These are phyloP conservation scores for Chrysolina oricalcia DNA, from an alignment of 2,888 invertebrate species.

Conservation along the genomic window DNA sequence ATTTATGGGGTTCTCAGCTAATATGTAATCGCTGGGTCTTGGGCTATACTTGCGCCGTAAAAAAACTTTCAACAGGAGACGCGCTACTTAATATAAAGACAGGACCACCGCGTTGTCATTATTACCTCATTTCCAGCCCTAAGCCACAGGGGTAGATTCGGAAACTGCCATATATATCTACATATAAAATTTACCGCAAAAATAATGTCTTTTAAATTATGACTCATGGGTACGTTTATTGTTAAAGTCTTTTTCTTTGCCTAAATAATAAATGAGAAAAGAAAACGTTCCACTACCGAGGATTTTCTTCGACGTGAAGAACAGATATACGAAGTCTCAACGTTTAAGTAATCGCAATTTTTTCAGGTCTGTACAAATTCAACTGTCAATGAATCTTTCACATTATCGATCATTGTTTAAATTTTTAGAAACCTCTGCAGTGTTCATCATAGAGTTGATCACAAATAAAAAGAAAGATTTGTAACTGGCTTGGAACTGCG, in stretches of 20 bases:
- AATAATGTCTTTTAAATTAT: slow-evolving; percentile 63
- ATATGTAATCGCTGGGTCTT: slow-evolving; percentile 60
- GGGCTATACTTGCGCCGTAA: slow-evolving; percentile 55
- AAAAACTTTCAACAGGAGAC: slow-evolving; percentile 63
- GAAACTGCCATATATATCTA: slow-evolving; percentile 63
- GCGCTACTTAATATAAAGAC: slow-evolving; percentile 64
- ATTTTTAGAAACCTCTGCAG: no score
- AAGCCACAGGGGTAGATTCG: slow-evolving; percentile 62
- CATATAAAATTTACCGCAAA: slow-evolving; percentile 59
- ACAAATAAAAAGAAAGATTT: no score
- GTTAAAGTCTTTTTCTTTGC: background rate
- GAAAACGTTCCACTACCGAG: no score
- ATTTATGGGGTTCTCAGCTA: slow-evolving; percentile 58
- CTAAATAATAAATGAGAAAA: background rate
- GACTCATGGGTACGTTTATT: slow-evolving; percentile 60
- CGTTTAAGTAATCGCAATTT: no score
- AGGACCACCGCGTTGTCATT: slow-evolving; percentile 64
- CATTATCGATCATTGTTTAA: no score
- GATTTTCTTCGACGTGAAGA: no score
- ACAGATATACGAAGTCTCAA: no score
- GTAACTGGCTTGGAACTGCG: no score
- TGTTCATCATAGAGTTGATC: no score
- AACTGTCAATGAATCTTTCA: no score
- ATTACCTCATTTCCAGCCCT: slow-evolving; percentile 63
- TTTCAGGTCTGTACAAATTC: no score